phyloP scores from a whole-genome alignment of 2,888 invertebrate species.

The Cheiracanthium punctorium region DNA sequence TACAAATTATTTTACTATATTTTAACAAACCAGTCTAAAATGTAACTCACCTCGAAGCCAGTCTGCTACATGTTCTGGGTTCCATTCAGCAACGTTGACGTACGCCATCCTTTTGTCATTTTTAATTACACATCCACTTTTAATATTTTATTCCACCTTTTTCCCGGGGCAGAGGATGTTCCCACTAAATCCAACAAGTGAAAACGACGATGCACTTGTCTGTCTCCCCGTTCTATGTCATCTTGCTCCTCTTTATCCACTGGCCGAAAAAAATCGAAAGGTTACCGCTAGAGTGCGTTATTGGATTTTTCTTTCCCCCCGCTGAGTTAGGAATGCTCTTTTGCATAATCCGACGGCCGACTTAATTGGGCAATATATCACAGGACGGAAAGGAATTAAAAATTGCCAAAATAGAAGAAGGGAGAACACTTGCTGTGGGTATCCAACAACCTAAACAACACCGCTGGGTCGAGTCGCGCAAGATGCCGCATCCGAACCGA shows the following conservation, averaged over 20 bases:
- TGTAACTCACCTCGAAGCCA: slow-evolving; percentile 86
- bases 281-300: slow-evolving; percentile 29
- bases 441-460: background rate
- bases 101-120: slow-evolving; percentile 81
- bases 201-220: slow-evolving; percentile 28
- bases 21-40: background rate
- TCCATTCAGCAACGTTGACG: slow-evolving; percentile 91
- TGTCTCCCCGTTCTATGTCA: slow-evolving; percentile 24
- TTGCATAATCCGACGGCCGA: background rate
- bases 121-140: slow-evolving; percentile 15
- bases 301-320: background rate
- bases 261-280: slow-evolving; percentile 18
- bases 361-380: background rate
- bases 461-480: background rate
- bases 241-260: slow-evolving; percentile 43
- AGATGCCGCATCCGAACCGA: slow-evolving; percentile 20
- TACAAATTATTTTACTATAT: too few species aligned
- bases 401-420: background rate
- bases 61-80: slow-evolving; percentile 90
- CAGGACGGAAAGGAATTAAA: background rate
- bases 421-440: background rate
- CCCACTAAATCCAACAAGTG: slow-evolving; percentile 60
- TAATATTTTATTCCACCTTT: slow-evolving; percentile 35
- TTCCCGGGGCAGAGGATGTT: background rate
- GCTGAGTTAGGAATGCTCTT: background rate